Percentiles rank a stretch among this genome's conserved stretches.
These are phyloP conservation scores for Thamnophis sirtalis DNA, from an alignment of 2,113 vertebrate species.

Conservation along the genomic window DNA sequence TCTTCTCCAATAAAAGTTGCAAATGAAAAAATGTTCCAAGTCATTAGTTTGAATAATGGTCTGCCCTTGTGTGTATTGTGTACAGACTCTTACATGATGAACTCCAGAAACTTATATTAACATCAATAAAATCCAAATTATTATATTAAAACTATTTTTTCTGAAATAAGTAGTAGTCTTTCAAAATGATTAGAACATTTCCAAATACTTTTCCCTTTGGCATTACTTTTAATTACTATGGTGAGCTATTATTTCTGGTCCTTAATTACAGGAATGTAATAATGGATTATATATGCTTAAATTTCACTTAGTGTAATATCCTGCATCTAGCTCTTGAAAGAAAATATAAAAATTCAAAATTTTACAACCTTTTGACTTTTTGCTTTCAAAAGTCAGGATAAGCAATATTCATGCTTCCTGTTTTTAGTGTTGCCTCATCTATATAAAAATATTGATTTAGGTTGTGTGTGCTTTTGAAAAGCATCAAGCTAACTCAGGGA, in stretches of 20 bases:
- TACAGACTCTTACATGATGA: background rate
- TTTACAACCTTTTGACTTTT: constrained; percentile 17
- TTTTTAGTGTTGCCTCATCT: constrained; percentile 55
- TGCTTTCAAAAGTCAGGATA: constrained; percentile 45
- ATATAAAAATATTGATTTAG: constrained; percentile 72
- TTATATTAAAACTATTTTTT: background rate
- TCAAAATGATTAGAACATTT: background rate
- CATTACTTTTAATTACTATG: background rate
- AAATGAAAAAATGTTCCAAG: background rate
- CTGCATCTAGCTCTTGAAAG: constrained; percentile 34
- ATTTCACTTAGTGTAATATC: background rate
- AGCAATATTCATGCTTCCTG: constrained; percentile 63
- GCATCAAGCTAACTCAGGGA: constrained; percentile 72
- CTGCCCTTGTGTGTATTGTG: background rate
- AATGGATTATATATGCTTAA: constrained; percentile 18
- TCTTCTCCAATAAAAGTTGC: background rate
- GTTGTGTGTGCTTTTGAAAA: constrained; percentile 62
- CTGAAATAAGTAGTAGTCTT: background rate
- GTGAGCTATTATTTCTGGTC: constrained; percentile 4
- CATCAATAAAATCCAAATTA: background rate
- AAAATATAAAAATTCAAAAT: constrained; percentile 33
- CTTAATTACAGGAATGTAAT: constrained; percentile 4
- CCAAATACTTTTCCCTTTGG: background rate
- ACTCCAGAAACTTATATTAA: background rate
- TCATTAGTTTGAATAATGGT: background rate